Evolutionary conservation across 2,113 vertebrate species (phyloP), one percentile per base, ranked within the genome.

Genomic region (Anoplopoma fimbria): DNA sequence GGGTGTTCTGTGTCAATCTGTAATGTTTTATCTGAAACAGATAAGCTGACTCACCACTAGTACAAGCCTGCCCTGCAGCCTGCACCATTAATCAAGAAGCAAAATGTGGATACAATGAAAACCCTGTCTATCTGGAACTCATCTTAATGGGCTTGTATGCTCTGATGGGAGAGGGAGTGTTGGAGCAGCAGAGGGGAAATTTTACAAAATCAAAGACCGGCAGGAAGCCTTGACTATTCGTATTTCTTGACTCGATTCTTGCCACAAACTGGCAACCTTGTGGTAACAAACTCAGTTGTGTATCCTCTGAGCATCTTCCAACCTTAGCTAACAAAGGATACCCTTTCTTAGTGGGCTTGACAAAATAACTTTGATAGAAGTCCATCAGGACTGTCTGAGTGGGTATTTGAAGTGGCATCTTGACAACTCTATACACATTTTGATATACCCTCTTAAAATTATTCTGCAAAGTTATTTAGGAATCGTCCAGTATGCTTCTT

Each of bases 101-200:
- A 67, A 88, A 86, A 89, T 64, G 79, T 83, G 73, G 76, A 87
- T 71, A 75, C 65, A 88, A 80, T 84, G 71, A 87, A 82, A 75
- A 77, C 71, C 42, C 40, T 21, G 36, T 70, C 36, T 78, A 80
- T 91, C 78, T 71, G 51, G 10, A 19, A 63, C 36, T 57, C 45
- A 87, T 87, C 74, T 77, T 87, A 90, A 85, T 88, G 75, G 81
- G 42, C 42, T 88, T 75, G 62, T 64, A 79, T 45, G 79, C 21
- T 82, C 5, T 58, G 61, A 78, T 72, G 63, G 55, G 42, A 85
- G 33, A 40, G 33, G 17, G 62, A 13, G 58, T 1, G 58, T 1
- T 31, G 51, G 3, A 31, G 27, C 34, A 57, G 61, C 14, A 29
- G 38, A 42, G 15, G 27, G 27, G 27, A 21, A 40, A 8, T n/a